A percentile compares a stretch with the other conserved stretches of the same genome.
These are phyloP conservation scores for Malachius bipustulatus DNA, from an alignment of 2,888 invertebrate species.

Conservation along the genomic window DNA sequence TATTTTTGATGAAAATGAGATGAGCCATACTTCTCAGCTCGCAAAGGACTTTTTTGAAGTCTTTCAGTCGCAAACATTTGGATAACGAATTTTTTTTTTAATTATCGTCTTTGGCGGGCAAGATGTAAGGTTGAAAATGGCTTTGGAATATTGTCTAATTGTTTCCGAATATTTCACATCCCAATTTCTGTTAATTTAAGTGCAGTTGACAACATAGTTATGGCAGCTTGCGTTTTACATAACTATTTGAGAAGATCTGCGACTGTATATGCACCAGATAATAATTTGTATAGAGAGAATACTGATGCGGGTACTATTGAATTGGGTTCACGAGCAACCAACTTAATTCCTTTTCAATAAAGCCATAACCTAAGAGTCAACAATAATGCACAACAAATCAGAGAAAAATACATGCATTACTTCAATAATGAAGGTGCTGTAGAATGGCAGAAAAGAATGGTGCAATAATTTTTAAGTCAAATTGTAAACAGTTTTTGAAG, in stretches of 20 bases:
- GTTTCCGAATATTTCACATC: constrained; percentile 9
- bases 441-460: constrained; percentile 12
- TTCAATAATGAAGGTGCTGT: constrained; percentile 12
- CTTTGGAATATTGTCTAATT: constrained; percentile 9
- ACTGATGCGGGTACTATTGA: constrained; percentile 12
- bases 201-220: constrained; percentile 7
- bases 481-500: constrained; percentile 4
- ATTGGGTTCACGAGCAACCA: constrained; percentile 8
- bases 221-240: constrained; percentile 10
- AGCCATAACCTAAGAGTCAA: constrained; percentile 12
- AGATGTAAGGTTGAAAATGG: constrained; percentile 9
- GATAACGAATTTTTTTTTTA: constrained; percentile 7
- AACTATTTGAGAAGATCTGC: constrained; percentile 6
- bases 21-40: too few relatives aligned
- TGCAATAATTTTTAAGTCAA: constrained; percentile 8
- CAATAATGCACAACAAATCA: constrained; percentile 10
- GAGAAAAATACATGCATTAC: constrained; percentile 6
- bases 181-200: constrained; percentile 6
- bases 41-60: constrained; percentile 10
- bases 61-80: constrained; percentile 8
- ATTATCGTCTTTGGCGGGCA: constrained; percentile 8
- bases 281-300: constrained; percentile 12
- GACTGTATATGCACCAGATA: constrained; percentile 10
- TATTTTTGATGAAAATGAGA: too few relatives aligned
- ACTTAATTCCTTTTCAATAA: constrained; percentile 11